Evolutionary conservation across 2,888 invertebrate species (phyloP), one percentile per base, ranked within the genome.

Genomic region (Gari tellinella): DNA sequence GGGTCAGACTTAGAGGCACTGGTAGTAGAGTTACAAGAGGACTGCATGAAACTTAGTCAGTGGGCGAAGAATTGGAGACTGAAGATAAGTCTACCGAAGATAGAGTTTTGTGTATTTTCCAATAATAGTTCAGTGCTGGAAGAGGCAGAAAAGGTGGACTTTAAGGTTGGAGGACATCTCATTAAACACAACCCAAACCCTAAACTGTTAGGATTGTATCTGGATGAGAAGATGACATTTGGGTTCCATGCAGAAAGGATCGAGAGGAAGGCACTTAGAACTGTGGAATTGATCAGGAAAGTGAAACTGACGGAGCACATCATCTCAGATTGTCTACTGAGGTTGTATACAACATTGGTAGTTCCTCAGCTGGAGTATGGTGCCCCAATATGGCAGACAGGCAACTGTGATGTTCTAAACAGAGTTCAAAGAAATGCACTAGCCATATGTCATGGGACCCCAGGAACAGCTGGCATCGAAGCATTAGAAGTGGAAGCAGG

Each of bases 201-300:
- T 5, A 58, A 58, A 58, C 17, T 58, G 25, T 31, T 58, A n/a
- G 58, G 46, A 17, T 17, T 46, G 14, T 31, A 21, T 7, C 23
- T 60, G 14, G 60, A 60, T 60, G 60, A 60, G 23, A 60, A 60
- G 23, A n/a, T 60, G 26, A 60, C 48, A 26, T 60, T 60, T 46
- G 60, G 49, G 10, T 15, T 12, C 8, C 60, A 60, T 40, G 40
- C 40, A 8, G 60, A 60, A 23, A 7, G 2, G 31, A 37, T 58
- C 2, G 58, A 58, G 37, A 23, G 46, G 14, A 58, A 58, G 37
- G 45, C 58, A 2, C 26, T 31, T 12, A n/a, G 46, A 25, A 17
- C 58, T 8, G 3, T 58, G 40, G 26, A 31, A 14, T 46, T 21
- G 5, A n/a, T 58, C 10, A 45, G 58, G 31, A 58, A 46, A 37